Evolutionary conservation across 2,888 invertebrate species (phyloP).

Genomic region (Ametastegia equiseti): DNA sequence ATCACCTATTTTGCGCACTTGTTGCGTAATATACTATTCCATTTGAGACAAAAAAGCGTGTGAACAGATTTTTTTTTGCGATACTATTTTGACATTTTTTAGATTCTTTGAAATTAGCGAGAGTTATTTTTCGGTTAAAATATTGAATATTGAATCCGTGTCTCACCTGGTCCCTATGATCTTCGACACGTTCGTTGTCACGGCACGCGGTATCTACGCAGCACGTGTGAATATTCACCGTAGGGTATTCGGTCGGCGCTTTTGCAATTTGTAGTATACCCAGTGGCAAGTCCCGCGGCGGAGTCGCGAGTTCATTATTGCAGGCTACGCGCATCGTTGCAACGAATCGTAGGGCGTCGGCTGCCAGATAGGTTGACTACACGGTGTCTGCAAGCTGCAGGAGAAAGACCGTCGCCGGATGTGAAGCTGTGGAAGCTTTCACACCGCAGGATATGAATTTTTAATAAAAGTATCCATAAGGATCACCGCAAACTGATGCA

Average conservation of each 20-base stretch:
- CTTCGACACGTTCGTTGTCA: neutral
- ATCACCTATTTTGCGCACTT: too few species aligned
- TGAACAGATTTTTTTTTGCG: too few species aligned
- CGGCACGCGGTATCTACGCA: neutral
- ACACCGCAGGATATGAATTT: neutral
- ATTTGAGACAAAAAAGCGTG: too few species aligned
- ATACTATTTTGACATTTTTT: too few species aligned
- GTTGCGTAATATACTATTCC: too few species aligned
- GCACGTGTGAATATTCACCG: neutral
- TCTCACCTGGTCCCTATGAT: neutral
- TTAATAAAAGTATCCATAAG: neutral
- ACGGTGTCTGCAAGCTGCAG: neutral
- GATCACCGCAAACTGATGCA: neutral
- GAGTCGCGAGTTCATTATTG: constrained; percentile 42
- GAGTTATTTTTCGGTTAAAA: too few species aligned
- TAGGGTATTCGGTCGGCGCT: neutral
- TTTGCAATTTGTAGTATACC: constrained; percentile 41
- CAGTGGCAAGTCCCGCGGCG: constrained; percentile 34
- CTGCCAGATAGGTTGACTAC: constrained; percentile 17
- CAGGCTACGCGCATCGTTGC: constrained; percentile 11
- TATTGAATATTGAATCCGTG: neutral
- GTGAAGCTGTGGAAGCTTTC: neutral
- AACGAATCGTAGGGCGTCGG: constrained; percentile 7
- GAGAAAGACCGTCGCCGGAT: constrained; percentile 3
- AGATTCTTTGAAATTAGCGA: too few species aligned